phyloP scores from a whole-genome alignment of 2,797 vertebrate genomes.

The Centroberyx gerrardi region DNA sequence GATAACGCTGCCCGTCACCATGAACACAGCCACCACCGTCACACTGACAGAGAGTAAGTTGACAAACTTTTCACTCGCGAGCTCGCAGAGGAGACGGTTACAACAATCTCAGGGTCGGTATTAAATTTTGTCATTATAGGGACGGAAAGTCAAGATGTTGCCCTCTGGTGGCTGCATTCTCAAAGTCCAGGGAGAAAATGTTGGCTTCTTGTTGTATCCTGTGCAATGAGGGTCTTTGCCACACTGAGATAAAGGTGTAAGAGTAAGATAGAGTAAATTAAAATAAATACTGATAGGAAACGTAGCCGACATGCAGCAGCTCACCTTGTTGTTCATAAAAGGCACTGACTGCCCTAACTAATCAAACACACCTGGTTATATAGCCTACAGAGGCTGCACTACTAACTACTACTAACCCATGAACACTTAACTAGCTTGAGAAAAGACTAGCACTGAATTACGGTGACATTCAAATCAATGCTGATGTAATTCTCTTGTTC shows the following conservation, averaged over 20 bases:
- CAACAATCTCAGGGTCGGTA: neutral
- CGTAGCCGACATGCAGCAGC: no score
- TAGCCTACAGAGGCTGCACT: no score
- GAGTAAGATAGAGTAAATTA: no score
- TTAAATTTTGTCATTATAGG: neutral
- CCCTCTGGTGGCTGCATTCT: neutral
- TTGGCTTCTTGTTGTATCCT: neutral
- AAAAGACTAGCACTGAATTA: neutral
- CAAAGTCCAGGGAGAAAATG: neutral
- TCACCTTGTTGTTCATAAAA: no score
- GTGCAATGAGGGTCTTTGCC: no score
- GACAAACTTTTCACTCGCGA: neutral
- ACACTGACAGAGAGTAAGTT: slow-evolving; percentile 95
- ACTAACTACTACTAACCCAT: no score
- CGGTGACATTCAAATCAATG: neutral
- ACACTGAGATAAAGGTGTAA: no score
- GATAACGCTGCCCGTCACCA: slow-evolving; percentile 87
- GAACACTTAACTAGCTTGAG: neutral
- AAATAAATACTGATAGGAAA: no score
- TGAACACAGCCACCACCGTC: slow-evolving; percentile 88
- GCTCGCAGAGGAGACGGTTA: no score
- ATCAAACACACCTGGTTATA: no score
- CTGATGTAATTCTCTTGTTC: no score
- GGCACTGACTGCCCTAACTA: no score
- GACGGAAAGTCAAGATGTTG: neutral